A percentile compares a stretch with the other conserved stretches of the same genome.
These are phyloP conservation scores for Leptinotarsa peninsularis DNA, from an alignment of 2,888 invertebrate genomes.

Conservation along the genomic window DNA sequence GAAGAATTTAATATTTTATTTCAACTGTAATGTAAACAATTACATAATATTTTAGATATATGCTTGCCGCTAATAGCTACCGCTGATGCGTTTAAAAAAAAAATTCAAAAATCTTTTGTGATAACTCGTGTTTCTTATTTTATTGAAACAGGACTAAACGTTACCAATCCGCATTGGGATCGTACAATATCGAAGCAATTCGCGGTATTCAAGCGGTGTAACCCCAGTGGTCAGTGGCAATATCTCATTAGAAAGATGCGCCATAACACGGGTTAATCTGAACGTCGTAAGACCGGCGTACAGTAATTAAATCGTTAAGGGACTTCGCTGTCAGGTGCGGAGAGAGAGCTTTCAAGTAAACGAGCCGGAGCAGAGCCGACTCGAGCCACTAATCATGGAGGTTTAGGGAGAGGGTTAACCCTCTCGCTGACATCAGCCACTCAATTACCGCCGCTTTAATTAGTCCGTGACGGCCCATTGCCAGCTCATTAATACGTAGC, in stretches of 20 bases:
- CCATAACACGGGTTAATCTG: conserved; percentile 19
- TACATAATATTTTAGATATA: no score
- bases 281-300: background rate
- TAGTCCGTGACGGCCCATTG: conserved; percentile 66
- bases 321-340: conserved; percentile 34
- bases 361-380: conserved; percentile 15
- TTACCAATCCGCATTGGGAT: background rate
- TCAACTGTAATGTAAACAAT: no score
- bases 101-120: no score
- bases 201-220: background rate
- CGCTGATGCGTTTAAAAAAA: no score
- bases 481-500: conserved; percentile 65
- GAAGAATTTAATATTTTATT: no score
- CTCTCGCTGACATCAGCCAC: conserved; percentile 65
- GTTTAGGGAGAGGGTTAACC: conserved; percentile 62
- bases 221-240: background rate
- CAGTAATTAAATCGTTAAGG: conserved; percentile 42
- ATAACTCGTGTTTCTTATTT: no score
- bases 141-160: background rate
- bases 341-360: conserved; percentile 26
- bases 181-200: background rate
- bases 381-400: conserved; percentile 60
- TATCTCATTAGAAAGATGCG: conserved; percentile 31
- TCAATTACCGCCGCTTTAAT: conserved; percentile 66
- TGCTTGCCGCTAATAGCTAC: no score